A percentile compares a stretch with the other conserved stretches of the same genome.
These are phyloP conservation scores for Condylostylus longicornis DNA, from an alignment of 1,140 invertebrate species.

Conservation along the genomic window DNA sequence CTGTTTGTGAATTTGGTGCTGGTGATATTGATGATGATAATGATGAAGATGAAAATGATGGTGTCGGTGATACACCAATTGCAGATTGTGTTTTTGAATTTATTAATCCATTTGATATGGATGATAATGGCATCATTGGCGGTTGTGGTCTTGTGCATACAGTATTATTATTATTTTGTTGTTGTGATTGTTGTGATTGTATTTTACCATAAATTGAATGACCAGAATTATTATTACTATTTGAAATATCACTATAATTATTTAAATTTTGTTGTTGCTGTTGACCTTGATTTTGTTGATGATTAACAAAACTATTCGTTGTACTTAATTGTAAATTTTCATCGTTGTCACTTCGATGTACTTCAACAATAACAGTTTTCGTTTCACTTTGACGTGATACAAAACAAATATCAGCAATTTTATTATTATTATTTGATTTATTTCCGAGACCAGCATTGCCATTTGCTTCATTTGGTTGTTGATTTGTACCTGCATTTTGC, in stretches of 20 bases:
- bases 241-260: not conserved
- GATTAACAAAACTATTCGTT: slow-evolving; percentile 1
- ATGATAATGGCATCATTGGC: too few species aligned
- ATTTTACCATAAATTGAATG: too few species aligned
- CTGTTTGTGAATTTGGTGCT: slow-evolving; percentile 2
- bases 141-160: too few species aligned
- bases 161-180: too few species aligned
- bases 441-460: not conserved
- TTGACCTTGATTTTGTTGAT: not conserved
- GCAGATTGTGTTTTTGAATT: too few species aligned
- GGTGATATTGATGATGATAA: not conserved
- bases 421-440: not conserved
- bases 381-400: slow-evolving; percentile 33
- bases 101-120: too few species aligned
- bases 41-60: too few species aligned
- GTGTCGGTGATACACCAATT: too few species aligned
- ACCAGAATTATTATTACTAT: too few species aligned
- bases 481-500: not conserved
- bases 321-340: too few species aligned
- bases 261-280: slow-evolving; percentile 3
- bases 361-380: slow-evolving; percentile 45
- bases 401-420: slow-evolving; percentile 18
- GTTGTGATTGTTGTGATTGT: too few species aligned
- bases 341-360: slow-evolving; percentile 33
- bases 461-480: not conserved